phyloP scores from a whole-genome alignment of 2,888 invertebrate species.

The Dicycla oo region DNA sequence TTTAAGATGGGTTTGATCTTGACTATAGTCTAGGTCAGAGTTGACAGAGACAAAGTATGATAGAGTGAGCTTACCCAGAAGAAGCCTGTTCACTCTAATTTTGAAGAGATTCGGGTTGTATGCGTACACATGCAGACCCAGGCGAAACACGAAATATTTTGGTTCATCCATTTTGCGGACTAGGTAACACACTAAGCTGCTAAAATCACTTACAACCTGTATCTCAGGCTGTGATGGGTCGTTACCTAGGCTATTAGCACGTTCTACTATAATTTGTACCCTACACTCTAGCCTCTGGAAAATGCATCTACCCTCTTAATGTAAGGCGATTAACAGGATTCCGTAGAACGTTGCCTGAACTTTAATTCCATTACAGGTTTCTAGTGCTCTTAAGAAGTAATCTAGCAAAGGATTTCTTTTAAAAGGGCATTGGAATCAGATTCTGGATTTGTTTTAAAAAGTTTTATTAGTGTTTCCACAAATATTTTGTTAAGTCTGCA shows the following conservation, averaged over 20 bases:
- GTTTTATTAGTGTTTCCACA: background rate
- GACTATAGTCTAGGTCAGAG: no score
- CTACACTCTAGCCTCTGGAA: conserved; percentile 21
- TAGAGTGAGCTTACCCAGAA: no score
- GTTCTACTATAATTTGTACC: conserved; percentile 51
- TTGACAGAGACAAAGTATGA: no score
- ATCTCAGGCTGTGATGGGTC: background rate
- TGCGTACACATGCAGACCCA: no score
- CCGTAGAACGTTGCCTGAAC: conserved; percentile 55
- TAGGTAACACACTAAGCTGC: background rate
- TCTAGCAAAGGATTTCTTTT: background rate
- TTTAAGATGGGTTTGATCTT: no score
- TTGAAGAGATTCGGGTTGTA: no score
- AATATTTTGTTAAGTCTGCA: background rate
- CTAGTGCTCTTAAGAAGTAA: conserved; percentile 32
- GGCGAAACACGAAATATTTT: no score
- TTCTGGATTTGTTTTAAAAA: conserved; percentile 5
- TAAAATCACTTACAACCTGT: conserved; percentile 16
- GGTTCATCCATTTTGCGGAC: background rate
- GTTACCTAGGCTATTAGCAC: conserved; percentile 37
- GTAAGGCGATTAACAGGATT: conserved; percentile 71
- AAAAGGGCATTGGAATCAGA: background rate
- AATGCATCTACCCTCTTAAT: conserved; percentile 60
- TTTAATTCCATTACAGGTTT: conserved; percentile 58
- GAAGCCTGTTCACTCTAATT: no score